A percentile compares a stretch with the other conserved stretches of the same genome.
phyloP scores from a whole-genome alignment of 1,140 invertebrate species.

The Bacillus rossius region DNA sequence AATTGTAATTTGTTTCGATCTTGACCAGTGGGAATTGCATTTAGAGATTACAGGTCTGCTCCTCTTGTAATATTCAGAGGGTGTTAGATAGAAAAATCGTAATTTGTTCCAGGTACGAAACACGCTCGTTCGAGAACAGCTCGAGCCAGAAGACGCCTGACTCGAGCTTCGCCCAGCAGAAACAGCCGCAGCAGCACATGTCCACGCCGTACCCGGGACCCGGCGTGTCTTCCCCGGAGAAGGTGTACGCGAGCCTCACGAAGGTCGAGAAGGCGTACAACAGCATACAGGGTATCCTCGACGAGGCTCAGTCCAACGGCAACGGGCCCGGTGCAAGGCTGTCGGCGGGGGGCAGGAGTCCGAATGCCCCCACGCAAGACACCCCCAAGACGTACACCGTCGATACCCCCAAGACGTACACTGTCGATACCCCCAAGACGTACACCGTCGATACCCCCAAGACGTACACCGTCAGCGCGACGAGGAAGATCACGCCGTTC shows the following conservation, averaged over 20 bases:
- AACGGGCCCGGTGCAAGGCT: not conserved
- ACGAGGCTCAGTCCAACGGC: constrained; percentile 2
- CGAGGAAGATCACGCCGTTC: not conserved
- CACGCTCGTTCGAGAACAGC: constrained; percentile 2
- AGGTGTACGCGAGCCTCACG: constrained; percentile 7
- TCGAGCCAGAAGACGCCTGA: not conserved
- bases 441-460: not conserved
- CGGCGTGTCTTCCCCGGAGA: constrained; percentile 6
- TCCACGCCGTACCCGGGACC: not conserved
- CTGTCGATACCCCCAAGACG: not conserved
- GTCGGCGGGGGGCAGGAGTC: constrained; percentile 39
- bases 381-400: not conserved
- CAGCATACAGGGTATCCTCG: constrained; percentile 11
- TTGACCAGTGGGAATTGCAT: too few species aligned
- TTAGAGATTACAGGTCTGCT: too few species aligned
- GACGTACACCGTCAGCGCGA: not conserved
- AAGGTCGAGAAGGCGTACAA: constrained; percentile 10
- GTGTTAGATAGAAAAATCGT: too few species aligned
- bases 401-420: not conserved
- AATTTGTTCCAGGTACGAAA: constrained; percentile 10
- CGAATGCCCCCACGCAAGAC: constrained; percentile 16
- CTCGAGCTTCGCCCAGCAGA: not conserved
- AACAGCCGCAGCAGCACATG: not conserved
- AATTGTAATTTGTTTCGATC: too few species aligned
- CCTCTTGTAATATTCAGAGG: too few species aligned